Conservation (phyloP, 2,797 vertebrate species). For the Alca torda region DNA sequence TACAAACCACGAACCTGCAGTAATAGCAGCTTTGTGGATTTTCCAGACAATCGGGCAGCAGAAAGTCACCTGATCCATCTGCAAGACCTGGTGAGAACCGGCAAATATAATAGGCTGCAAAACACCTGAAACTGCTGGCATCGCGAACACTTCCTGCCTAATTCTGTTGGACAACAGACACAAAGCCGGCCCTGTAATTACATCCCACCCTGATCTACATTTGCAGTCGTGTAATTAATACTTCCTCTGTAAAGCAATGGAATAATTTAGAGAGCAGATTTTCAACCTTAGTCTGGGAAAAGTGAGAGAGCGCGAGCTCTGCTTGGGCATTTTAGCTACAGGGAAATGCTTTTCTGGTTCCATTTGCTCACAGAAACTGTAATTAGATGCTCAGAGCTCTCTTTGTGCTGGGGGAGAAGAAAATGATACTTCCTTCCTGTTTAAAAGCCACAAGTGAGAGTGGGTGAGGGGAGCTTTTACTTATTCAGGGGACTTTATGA, state of each 20-base stretch:
- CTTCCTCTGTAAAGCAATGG: conserved; percentile 81
- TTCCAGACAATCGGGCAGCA: conserved; percentile 78
- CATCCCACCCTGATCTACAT: conserved; percentile 79
- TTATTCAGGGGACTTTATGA: conserved; percentile 74
- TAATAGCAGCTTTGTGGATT: conserved; percentile 72
- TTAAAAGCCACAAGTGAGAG: conserved; percentile 58
- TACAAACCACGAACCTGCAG: conserved; percentile 47
- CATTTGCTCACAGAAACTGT: conserved; percentile 78
- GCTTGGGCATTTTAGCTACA: conserved; percentile 72
- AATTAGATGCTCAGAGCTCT: conserved; percentile 80
- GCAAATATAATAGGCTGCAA: conserved; percentile 76
- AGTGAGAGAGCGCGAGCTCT: conserved; percentile 41
- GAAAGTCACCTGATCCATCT: conserved; percentile 77
- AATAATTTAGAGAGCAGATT: conserved; percentile 79
- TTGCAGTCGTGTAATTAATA: conserved; percentile 84
- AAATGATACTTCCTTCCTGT: conserved; percentile 83
- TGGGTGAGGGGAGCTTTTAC: conserved; percentile 33
- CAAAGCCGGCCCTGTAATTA: conserved; percentile 84
- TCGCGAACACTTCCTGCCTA: conserved; percentile 77
- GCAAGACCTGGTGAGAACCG: conserved; percentile 71
- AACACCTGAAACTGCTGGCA: conserved; percentile 80
- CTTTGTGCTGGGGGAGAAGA: conserved; percentile 77
- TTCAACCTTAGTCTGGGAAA: conserved; percentile 72
- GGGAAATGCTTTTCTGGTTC: conserved; percentile 73
- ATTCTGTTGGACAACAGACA: conserved; percentile 81